These are phyloP conservation scores for Cariama cristata DNA, from an alignment of 2,113 vertebrate species.

Conservation along the genomic window DNA sequence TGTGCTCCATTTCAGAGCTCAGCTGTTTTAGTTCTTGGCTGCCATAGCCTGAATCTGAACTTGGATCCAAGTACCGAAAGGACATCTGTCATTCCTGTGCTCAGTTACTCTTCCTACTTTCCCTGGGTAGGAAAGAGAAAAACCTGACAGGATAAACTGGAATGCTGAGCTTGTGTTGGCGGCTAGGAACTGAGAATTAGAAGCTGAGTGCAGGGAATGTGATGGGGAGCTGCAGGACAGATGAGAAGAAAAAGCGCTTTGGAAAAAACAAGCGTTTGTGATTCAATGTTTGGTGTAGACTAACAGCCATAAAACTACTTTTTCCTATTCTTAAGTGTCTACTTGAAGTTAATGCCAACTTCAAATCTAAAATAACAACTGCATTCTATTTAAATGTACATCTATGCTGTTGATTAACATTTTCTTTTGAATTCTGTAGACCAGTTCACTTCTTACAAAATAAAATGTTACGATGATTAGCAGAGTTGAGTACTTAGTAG, in stretches of 20 bases:
- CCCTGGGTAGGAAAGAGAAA: neutral
- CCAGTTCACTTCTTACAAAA: neutral
- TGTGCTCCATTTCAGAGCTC: conserved; percentile 2
- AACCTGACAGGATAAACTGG: conserved; percentile 31
- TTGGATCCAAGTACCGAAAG: neutral
- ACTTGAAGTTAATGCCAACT: neutral
- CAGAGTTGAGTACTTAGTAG: neutral
- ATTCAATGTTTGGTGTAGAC: neutral
- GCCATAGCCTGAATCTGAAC: neutral
- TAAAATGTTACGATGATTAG: neutral
- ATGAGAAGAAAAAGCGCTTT: neutral
- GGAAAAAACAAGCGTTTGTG: neutral
- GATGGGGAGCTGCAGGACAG: neutral
- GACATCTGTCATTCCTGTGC: conserved; percentile 37
- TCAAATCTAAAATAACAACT: neutral
- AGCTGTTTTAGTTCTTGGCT: conserved; percentile 22
- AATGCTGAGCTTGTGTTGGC: neutral
- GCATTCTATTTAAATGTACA: neutral
- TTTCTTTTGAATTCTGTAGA: neutral
- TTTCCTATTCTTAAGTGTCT: neutral
- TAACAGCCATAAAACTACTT: neutral
- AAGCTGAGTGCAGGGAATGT: neutral
- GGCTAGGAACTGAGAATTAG: neutral
- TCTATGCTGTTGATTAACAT: neutral
- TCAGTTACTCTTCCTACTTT: conserved; percentile 11